A percentile compares a stretch with the other conserved stretches of the same genome.
Evolutionary conservation across 2,113 vertebrate genomes (phyloP).

Genomic region (Nannobrachium achirus): DNA sequence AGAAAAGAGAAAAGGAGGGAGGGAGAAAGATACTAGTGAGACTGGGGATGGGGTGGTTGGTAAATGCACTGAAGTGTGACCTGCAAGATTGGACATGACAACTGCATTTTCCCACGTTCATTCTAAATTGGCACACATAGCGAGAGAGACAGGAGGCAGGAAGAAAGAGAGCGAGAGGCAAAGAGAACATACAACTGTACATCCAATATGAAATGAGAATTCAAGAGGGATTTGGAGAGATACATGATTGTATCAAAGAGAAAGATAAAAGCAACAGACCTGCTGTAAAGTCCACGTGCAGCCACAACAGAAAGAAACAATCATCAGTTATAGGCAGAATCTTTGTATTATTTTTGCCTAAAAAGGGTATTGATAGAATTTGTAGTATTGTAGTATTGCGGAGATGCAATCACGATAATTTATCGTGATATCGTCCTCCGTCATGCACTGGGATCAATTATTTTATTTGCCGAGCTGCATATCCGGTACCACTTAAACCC

Average conservation of each 20-base stretch:
- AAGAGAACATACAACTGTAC: slow-evolving; percentile 18
- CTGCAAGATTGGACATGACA: slow-evolving; percentile 31
- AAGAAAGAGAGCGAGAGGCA: slow-evolving; percentile 7
- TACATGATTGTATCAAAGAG: slow-evolving; percentile 17
- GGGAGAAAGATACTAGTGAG: slow-evolving; percentile 9
- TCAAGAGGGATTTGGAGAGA: background rate
- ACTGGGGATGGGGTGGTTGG: background rate
- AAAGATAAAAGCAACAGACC: slow-evolving; percentile 69
- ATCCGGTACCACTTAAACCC: no score
- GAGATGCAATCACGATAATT: no score
- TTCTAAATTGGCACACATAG: slow-evolving; percentile 25
- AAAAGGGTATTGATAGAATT: no score
- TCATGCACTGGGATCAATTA: no score
- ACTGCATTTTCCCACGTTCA: slow-evolving; percentile 32
- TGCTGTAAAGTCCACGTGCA: slow-evolving; percentile 73
- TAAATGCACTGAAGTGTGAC: slow-evolving; percentile 46
- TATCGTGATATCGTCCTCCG: no score
- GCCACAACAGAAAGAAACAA: slow-evolving; percentile 58
- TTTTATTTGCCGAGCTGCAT: no score
- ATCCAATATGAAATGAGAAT: slow-evolving; percentile 28
- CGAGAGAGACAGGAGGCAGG: background rate
- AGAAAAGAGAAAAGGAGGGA: background rate
- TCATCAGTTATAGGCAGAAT: slow-evolving; percentile 40
- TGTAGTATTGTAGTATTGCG: no score
- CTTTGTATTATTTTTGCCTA: no score